Conservation (phyloP, 2,797 vertebrate species). For the Scolopax rusticola region DNA sequence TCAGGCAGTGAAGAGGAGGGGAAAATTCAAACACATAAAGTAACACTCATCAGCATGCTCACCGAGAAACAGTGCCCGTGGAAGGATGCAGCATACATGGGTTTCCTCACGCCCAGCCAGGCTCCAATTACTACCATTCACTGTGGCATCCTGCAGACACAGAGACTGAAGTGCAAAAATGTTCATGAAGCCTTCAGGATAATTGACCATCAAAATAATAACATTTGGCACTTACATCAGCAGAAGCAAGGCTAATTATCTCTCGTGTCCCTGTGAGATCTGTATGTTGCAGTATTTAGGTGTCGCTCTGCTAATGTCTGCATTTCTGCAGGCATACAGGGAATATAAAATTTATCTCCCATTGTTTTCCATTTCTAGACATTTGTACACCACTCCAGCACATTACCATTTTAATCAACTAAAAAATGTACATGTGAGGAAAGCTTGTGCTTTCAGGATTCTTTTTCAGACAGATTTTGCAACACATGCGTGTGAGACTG, state of each 20-base stretch:
- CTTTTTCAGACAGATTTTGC: not conserved
- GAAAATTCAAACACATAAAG: slow-evolving; percentile 27
- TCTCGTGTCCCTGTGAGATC: not conserved
- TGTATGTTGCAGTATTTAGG: not conserved
- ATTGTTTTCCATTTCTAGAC: not conserved
- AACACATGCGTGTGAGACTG: not conserved
- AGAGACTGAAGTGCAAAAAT: not conserved
- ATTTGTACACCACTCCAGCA: not conserved
- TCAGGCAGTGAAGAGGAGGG: not conserved
- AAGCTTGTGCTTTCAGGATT: not conserved
- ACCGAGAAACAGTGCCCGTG: not conserved
- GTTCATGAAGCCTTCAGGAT: slow-evolving; percentile 5
- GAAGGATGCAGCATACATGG: accelerated
- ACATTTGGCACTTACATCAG: slow-evolving; percentile 38
- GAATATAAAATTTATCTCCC: not conserved
- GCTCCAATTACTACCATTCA: not conserved
- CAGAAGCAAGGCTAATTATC: slow-evolving; percentile 2
- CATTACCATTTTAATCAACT: not conserved
- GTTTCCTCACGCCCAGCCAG: not conserved
- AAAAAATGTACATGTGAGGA: not conserved
- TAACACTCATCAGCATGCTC: not conserved
- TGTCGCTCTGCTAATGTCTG: slow-evolving; percentile 13
- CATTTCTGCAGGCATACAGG: not conserved
- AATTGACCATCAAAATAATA: slow-evolving; percentile 35
- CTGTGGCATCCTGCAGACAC: not conserved